Percentiles rank a stretch among this genome's conserved stretches.
These are phyloP conservation scores for Kryphioiulus occultus DNA, from an alignment of 2,888 invertebrate genomes.

Conservation along the genomic window DNA sequence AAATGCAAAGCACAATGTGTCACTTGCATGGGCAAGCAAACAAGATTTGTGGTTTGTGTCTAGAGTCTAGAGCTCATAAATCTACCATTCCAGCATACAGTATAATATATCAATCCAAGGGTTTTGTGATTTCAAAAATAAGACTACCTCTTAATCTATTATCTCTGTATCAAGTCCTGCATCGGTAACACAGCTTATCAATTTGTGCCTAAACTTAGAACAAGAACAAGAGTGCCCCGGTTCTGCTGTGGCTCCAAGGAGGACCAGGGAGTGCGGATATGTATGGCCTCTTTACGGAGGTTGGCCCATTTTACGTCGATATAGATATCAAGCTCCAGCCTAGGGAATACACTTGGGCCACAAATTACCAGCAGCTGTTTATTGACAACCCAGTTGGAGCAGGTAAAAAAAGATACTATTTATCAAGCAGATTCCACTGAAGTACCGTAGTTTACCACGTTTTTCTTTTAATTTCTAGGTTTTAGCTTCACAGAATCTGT, in stretches of 20 bases:
- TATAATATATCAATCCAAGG: too few relatives aligned
- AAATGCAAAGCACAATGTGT: too few relatives aligned
- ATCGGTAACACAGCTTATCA: neutral
- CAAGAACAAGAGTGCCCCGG: constrained; percentile 58
- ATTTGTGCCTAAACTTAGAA: constrained; percentile 35
- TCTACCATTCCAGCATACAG: too few relatives aligned
- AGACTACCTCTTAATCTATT: neutral
- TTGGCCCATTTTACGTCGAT: constrained; percentile 76
- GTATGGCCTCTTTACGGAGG: constrained; percentile 71
- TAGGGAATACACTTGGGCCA: constrained; percentile 81
- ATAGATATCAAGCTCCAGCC: constrained; percentile 65
- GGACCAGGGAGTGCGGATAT: constrained; percentile 63
- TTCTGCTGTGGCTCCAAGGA: constrained; percentile 63
- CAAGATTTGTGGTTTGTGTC: too few relatives aligned
- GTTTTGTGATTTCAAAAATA: neutral
- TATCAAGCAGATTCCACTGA: constrained; percentile 55
- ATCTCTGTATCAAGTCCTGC: neutral
- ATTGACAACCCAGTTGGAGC: constrained; percentile 92
- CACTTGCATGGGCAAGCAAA: too few relatives aligned
- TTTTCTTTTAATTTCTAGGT: constrained; percentile 65
- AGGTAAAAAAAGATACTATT: constrained; percentile 58
- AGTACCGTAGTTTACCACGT: neutral
- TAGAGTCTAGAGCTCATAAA: neutral
- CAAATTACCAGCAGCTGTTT: constrained; percentile 80
- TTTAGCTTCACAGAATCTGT: constrained; percentile 85